A percentile compares a stretch with the other conserved stretches of the same genome.
Evolutionary conservation across 2,888 invertebrate species (phyloP).

Genomic region (Tineola bisselliella): DNA sequence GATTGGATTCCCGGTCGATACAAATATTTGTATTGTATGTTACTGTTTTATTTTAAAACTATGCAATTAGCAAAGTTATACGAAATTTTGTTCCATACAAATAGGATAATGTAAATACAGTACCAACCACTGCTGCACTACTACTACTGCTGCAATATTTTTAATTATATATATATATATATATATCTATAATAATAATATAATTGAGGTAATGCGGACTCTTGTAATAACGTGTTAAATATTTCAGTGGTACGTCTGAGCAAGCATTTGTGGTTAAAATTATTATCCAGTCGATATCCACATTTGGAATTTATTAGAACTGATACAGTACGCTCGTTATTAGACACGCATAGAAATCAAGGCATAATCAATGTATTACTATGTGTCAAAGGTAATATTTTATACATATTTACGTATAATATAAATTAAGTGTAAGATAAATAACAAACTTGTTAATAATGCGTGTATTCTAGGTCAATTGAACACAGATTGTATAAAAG

Average conservation of each 20-base stretch:
- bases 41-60: too few species aligned
- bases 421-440: too few species aligned
- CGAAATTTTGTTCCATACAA: too few species aligned
- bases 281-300: slow-evolving; percentile 68
- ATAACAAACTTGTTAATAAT: not conserved
- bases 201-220: too few species aligned
- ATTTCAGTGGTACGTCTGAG: slow-evolving; percentile 63
- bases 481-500: slow-evolving; percentile 64
- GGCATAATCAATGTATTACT: slow-evolving; percentile 77
- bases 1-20: too few species aligned
- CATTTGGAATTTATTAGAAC: slow-evolving; percentile 69
- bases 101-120: too few species aligned
- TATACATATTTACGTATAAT: not conserved
- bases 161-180: too few species aligned
- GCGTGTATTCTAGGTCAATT: slow-evolving; percentile 34
- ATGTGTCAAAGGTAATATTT: slow-evolving; percentile 64
- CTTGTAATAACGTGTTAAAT: not conserved
- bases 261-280: slow-evolving; percentile 65
- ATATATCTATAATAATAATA: too few species aligned
- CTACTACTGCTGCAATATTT: too few species aligned
- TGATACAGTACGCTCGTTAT: slow-evolving; percentile 72
- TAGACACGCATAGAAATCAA: slow-evolving; percentile 78
- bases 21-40: too few species aligned
- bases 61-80: too few species aligned
- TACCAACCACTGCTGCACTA: too few species aligned